Conservation (phyloP, 2,113 vertebrate genomes). For the Misgurnus anguillicaudatus region DNA sequence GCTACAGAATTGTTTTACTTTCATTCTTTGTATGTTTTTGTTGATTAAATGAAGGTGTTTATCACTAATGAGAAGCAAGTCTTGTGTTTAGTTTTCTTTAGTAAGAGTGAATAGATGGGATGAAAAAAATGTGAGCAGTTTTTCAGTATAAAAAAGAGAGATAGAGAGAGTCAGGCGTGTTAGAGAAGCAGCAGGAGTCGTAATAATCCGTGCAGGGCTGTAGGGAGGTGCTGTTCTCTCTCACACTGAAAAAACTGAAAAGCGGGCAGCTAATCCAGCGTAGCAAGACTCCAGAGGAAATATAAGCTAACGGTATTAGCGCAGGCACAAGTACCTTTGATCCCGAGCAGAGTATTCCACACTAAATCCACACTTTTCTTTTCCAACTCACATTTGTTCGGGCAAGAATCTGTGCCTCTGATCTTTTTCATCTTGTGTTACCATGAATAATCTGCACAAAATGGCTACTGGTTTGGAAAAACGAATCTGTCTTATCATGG, state of each 20-base stretch:
- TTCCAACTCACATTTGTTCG: slow-evolving; percentile 6
- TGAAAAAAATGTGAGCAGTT: no score
- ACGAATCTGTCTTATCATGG: background rate
- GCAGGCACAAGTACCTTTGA: slow-evolving; percentile 51
- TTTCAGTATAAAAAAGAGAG: background rate
- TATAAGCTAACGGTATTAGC: slow-evolving; percentile 68
- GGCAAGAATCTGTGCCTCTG: slow-evolving; percentile 6
- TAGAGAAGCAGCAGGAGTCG: slow-evolving; percentile 28
- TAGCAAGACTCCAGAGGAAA: slow-evolving; percentile 61
- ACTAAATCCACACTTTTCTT: slow-evolving; percentile 23
- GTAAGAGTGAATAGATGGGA: no score
- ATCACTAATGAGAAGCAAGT: no score
- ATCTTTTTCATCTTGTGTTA: slow-evolving; percentile 18
- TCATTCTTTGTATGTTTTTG: no score
- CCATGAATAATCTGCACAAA: slow-evolving; percentile 35
- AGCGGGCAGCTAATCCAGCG: slow-evolving; percentile 65
- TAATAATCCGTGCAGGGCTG: slow-evolving; percentile 45
- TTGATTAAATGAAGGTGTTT: no score
- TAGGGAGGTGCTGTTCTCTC: slow-evolving; percentile 56
- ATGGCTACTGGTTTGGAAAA: slow-evolving; percentile 12
- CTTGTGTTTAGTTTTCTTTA: no score
- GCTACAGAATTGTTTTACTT: no score
- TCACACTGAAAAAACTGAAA: slow-evolving; percentile 58
- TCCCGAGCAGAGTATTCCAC: slow-evolving; percentile 31
- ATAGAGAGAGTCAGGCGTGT: background rate